Evolutionary conservation across 2,888 invertebrate species (phyloP).

Genomic region (Drosophila ustulata): DNA sequence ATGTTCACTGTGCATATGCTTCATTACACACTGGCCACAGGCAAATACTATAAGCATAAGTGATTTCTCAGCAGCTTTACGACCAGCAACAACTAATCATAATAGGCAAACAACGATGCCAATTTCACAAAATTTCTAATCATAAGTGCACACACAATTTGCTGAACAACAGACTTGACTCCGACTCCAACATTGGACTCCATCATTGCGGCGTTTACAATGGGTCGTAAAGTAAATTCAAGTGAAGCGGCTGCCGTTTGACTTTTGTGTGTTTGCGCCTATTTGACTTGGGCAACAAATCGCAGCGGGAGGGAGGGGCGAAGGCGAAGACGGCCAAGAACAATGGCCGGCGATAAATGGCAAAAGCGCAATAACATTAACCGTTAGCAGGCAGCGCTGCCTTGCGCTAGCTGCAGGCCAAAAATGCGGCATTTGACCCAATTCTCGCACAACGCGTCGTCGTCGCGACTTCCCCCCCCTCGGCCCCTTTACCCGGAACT

Average conservation of each 20-base stretch:
- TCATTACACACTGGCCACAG: neutral
- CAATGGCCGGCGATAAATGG: conserved; percentile 65
- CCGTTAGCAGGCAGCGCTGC: conserved; percentile 68
- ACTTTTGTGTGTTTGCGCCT: conserved; percentile 61
- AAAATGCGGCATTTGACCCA: conserved; percentile 75
- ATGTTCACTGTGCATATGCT: neutral
- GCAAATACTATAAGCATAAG: neutral
- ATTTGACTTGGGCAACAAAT: conserved; percentile 56
- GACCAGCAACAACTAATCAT: conserved; percentile 30
- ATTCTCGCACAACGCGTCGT: conserved; percentile 48
- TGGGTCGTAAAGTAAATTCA: conserved; percentile 75
- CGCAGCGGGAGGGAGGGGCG: conserved; percentile 20
- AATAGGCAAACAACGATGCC: conserved; percentile 32
- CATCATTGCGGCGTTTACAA: conserved; percentile 75
- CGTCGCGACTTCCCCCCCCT: conserved; percentile 13
- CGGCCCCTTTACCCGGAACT: conserved; percentile 41
- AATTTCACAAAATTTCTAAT: conserved; percentile 49
- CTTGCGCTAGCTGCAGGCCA: conserved; percentile 52
- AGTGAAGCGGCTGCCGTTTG: conserved; percentile 65
- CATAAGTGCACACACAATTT: conserved; percentile 56
- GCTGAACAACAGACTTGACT: conserved; percentile 28
- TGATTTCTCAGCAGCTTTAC: neutral
- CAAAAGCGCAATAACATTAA: conserved; percentile 77
- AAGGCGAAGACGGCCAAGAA: conserved; percentile 31
- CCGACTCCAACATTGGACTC: conserved; percentile 28